Evolutionary conservation across 2,113 vertebrate genomes (phyloP), one percentile per base, ranked within the genome.

Genomic region (Aspiorhynchus laticeps): DNA sequence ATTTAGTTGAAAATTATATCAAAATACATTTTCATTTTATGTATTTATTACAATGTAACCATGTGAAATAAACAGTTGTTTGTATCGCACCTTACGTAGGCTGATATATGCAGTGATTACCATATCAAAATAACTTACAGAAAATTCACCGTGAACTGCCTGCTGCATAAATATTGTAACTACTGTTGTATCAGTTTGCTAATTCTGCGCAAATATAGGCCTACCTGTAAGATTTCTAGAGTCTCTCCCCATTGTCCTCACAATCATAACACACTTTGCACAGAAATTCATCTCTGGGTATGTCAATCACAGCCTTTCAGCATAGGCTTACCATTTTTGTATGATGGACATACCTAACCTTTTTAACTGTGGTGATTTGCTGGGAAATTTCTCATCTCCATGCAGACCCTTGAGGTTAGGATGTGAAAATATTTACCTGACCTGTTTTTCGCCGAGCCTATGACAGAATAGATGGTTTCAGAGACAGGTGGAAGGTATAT

Each of bases 341-440:
- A 26, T 36, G 8, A 7, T 53, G 28, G 33, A 48, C 74, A 19
- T 43, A 33, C 59, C 28, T 71, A 63, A 84, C 65, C 74, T 75
- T 65, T 56, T 61, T 19, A 61, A 77, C 78, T 80, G 26, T 85
- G 2, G 46, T 43, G 46, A 73, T 63, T 56, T 75, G 73, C 15
- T 51, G 51, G 46, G 85, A 83, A 83, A 87, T 89, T 71, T 87
- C 82, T 78, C 86, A 76, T 46, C 59, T 85, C 26, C 14, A 10
- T 87, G 81, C 53, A 26, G 36, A 38, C 69, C 80, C 46, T 67
- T 73, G 77, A 89, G 24, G 26, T 26, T 8, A 83, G 86, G 83
- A 85, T 79, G 88, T 63, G 78, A 87, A 87, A 89, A 74, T 67
- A 36, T 81, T 65, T 74, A 79, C 33, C 43, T 71, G 80, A 21